phyloP scores from a whole-genome alignment of 2,888 invertebrate species.

The Megastigmus dorsalis region DNA sequence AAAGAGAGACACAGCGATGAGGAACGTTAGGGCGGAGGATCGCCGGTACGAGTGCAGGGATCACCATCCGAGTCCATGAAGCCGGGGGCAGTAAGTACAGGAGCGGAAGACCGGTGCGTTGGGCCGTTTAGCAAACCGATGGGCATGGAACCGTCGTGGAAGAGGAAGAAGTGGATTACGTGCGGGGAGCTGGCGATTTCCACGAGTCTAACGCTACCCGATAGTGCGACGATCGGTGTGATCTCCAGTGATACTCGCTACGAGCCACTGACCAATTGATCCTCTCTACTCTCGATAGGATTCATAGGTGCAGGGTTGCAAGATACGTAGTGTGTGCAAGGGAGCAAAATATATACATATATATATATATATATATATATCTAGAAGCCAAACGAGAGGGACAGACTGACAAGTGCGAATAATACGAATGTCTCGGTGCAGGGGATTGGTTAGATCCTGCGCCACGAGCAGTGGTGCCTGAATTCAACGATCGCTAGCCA shows the following conservation, averaged over 20 bases:
- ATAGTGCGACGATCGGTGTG: constrained; percentile 52
- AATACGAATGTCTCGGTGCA: constrained; percentile 39
- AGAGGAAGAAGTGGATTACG: constrained; percentile 62
- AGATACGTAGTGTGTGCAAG: no score
- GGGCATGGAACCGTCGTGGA: constrained; percentile 53
- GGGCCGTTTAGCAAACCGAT: no score
- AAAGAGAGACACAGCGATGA: no score
- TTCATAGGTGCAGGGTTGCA: no score
- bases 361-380: no score
- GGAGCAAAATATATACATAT: no score
- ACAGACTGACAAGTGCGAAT: background rate
- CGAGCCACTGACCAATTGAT: no score
- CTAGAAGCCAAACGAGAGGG: no score
- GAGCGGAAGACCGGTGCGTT: background rate
- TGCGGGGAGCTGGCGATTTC: constrained; percentile 58
- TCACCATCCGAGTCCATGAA: no score
- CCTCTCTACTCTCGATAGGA: no score
- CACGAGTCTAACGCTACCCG: constrained; percentile 63
- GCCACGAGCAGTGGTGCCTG: constrained; percentile 4
- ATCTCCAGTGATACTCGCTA: constrained; percentile 23
- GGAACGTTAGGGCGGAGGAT: no score
- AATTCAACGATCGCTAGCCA: background rate
- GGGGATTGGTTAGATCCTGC: constrained; percentile 17
- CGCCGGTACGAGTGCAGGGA: no score
- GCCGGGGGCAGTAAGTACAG: background rate